These are phyloP conservation scores for Cybosia mesomella DNA, from an alignment of 2,888 invertebrate species.

Conservation along the genomic window DNA sequence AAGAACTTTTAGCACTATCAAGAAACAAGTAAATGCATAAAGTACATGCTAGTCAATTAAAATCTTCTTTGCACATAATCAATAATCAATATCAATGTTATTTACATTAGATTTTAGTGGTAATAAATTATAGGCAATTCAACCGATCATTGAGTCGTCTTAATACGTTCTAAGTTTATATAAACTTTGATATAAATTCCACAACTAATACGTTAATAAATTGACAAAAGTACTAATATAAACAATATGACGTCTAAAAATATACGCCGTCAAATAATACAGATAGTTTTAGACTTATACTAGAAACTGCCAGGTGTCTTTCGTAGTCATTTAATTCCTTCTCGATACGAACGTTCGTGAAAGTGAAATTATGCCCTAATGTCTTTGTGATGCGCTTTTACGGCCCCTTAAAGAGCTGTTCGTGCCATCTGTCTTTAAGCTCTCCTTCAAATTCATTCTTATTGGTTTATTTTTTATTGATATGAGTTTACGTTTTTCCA, in stretches of 20 bases:
- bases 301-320: not conserved
- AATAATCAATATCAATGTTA: too few species aligned
- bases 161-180: too few species aligned
- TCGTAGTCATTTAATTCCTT: not conserved
- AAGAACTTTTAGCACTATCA: too few species aligned
- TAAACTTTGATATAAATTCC: too few species aligned
- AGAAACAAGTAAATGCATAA: not conserved
- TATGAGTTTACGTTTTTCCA: not conserved
- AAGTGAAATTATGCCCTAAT: constrained; percentile 19
- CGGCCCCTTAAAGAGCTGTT: constrained; percentile 33
- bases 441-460: constrained; percentile 36
- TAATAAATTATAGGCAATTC: too few species aligned
- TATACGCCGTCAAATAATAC: not conserved
- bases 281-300: not conserved
- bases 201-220: too few species aligned
- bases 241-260: too few species aligned
- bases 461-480: not conserved
- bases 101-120: not conserved
- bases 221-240: not conserved
- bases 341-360: constrained; percentile 4
- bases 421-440: constrained; percentile 25
- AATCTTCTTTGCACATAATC: not conserved
- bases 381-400: constrained; percentile 27
- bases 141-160: too few species aligned
- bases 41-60: not conserved